These are phyloP conservation scores for Brachionus manjavacas DNA, from an alignment of 1,140 invertebrate species.

Conservation along the genomic window DNA sequence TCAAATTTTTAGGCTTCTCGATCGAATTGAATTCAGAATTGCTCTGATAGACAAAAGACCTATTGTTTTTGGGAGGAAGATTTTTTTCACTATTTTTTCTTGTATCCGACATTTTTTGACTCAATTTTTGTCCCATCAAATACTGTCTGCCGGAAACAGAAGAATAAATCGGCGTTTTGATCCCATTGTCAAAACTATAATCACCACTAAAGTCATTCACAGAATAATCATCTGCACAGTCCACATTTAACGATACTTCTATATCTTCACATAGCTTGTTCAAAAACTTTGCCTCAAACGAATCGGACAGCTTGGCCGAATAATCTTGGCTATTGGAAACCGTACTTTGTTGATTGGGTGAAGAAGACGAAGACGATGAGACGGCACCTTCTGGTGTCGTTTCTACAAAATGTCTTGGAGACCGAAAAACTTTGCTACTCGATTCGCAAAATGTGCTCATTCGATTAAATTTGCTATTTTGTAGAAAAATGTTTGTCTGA, in stretches of 20 bases:
- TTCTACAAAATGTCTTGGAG: background rate
- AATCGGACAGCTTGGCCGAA: background rate
- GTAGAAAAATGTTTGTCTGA: background rate
- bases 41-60: background rate
- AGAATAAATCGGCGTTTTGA: background rate
- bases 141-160: background rate
- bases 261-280: conserved; percentile 32
- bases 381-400: background rate
- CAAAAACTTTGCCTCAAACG: conserved; percentile 1
- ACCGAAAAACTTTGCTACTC: background rate
- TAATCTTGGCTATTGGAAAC: conserved; percentile 3
- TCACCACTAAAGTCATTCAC: conserved; percentile 40
- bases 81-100: background rate
- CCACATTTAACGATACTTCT: conserved; percentile 33
- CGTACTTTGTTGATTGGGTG: background rate
- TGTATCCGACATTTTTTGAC: background rate
- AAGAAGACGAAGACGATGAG: background rate
- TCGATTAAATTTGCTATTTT: background rate
- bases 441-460: background rate
- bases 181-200: conserved; percentile 22
- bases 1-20: background rate
- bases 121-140: background rate
- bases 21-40: background rate
- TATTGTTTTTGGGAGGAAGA: background rate
- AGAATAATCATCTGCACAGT: conserved; percentile 41